Conservation (phyloP, 2,888 invertebrate species). For the Chymomyza procnemis region DNA sequence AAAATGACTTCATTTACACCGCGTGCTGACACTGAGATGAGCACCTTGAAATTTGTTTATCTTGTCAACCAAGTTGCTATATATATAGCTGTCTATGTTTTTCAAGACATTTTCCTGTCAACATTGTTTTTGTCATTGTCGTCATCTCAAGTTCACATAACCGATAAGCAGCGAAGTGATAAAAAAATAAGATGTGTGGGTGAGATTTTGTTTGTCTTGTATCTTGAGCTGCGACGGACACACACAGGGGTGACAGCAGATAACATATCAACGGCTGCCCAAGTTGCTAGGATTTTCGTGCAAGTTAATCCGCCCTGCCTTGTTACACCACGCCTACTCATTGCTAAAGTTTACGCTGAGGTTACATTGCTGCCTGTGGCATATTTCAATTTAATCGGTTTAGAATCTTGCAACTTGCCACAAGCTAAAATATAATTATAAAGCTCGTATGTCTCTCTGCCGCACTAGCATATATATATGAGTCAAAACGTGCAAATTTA, state of each 20-base stretch:
- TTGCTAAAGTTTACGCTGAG: not conserved
- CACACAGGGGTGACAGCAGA: no score
- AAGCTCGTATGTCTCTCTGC: not conserved
- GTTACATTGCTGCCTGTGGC: not conserved
- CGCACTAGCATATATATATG: not conserved
- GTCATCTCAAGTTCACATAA: slow-evolving; percentile 53
- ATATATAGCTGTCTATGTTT: slow-evolving; percentile 3
- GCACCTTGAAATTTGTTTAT: slow-evolving; percentile 33
- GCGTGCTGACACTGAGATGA: slow-evolving; percentile 40
- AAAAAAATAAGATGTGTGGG: slow-evolving; percentile 24
- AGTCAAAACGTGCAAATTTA: slow-evolving; percentile 25
- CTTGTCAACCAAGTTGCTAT: slow-evolving; percentile 20
- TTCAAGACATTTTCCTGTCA: not conserved
- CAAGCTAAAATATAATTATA: not conserved
- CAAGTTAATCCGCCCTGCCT: no score
- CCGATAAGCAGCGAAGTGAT: slow-evolving; percentile 54
- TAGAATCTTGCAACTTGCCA: not conserved
- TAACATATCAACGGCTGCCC: no score
- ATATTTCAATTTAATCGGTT: not conserved
- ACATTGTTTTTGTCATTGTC: slow-evolving; percentile 43
- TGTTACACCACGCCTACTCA: not conserved
- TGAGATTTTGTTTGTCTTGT: not conserved
- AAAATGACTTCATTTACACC: slow-evolving; percentile 42
- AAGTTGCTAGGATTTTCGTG: no score
- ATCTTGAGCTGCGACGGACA: not conserved